phyloP scores from a whole-genome alignment of 30 jellyfish, hydroid and myxozoan species.

The Aurelia sp. region DNA sequence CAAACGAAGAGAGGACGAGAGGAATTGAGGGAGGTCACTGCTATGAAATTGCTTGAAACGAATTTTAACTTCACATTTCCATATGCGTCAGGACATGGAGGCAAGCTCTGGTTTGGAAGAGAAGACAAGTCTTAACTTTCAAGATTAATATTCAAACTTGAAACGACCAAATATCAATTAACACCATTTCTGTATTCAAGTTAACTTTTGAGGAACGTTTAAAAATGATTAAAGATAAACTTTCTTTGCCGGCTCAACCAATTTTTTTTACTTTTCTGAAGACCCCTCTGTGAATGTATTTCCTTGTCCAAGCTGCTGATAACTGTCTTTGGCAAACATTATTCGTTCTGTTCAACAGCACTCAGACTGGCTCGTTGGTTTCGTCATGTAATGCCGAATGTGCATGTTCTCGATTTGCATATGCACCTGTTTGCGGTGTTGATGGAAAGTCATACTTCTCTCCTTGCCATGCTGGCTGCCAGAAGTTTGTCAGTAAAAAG shows the following conservation, averaged over 20 bases:
- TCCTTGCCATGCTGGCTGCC: constrained; percentile 96
- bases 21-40: too few relatives aligned
- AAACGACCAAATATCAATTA: too few relatives aligned
- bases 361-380: constrained; percentile 53
- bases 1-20: too few relatives aligned
- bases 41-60: too few relatives aligned
- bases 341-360: constrained; percentile 16
- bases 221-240: background rate
- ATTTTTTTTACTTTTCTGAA: background rate
- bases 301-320: background rate
- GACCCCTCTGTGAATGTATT: background rate
- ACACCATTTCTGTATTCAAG: too few relatives aligned
- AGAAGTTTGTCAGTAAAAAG: constrained; percentile 26
- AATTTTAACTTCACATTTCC: too few relatives aligned
- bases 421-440: constrained; percentile 87
- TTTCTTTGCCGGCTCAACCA: background rate
- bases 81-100: too few relatives aligned
- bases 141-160: too few relatives aligned
- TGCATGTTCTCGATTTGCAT: constrained; percentile 60
- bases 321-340: too few relatives aligned
- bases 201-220: too few relatives aligned
- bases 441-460: constrained; percentile 88
- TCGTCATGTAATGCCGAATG: constrained; percentile 75
- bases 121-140: too few relatives aligned
- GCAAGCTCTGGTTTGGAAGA: too few relatives aligned